Evolutionary conservation across 1,140 invertebrate genomes (phyloP).

Genomic region (Acromyrmex charruanus): DNA sequence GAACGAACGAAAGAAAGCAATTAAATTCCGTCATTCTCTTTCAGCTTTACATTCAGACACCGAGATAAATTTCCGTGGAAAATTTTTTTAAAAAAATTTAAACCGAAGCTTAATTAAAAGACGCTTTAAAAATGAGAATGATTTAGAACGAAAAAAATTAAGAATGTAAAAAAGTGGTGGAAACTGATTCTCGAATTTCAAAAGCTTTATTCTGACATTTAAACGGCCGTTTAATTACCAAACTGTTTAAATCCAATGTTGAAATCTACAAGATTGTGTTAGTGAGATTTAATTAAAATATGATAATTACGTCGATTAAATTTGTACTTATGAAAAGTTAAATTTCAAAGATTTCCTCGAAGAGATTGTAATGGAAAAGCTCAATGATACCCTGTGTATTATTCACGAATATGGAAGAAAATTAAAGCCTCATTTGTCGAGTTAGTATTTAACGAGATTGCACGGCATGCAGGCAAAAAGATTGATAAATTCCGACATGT

Average conservation of each 20-base stretch:
- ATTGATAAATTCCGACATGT: conserved; percentile 42
- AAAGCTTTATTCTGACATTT: background rate
- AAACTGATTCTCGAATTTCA: background rate
- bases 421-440: conserved; percentile 7
- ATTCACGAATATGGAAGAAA: conserved; percentile 17
- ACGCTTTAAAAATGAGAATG: conserved; percentile 4
- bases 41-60: background rate
- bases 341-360: background rate
- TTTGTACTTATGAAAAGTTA: background rate
- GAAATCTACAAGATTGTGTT: background rate
- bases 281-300: background rate
- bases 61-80: background rate
- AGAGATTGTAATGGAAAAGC: background rate
- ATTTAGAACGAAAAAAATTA: conserved; percentile 22
- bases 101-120: conserved; percentile 35
- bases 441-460: conserved; percentile 34
- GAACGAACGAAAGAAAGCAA: conserved; percentile 12
- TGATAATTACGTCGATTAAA: conserved; percentile 1
- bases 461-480: background rate
- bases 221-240: background rate
- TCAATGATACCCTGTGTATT: background rate
- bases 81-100: background rate
- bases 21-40: conserved; percentile 37
- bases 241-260: background rate
- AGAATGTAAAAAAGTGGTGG: background rate